Base-by-base conservation (phyloP, 2,888 invertebrate species). In the Perizoma flavofasciatum region DNA sequence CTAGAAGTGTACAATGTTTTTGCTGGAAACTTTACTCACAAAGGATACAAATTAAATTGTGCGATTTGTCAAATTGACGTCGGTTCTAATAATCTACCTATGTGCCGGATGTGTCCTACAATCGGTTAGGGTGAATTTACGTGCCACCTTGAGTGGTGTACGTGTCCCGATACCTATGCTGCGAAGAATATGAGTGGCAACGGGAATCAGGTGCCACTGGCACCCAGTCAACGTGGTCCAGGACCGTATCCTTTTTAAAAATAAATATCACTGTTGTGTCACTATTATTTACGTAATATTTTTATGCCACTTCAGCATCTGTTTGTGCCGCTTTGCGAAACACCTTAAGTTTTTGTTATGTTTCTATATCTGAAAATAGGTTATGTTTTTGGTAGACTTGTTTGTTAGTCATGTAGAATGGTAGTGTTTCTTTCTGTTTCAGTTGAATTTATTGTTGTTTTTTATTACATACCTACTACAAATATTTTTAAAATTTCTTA, bases 61-160 rank as follows among this genome's bases (percentile, higher is more conserved):
- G 86, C 81, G 81, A 83, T 83, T 88, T 89, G 87, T 88, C 88
- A 89, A 84, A 73, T 78, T 88, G 88, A 89, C 88, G 79, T 88
- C 84, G 81, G 86, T 85, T 73, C 79, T 82, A 3, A 33, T 80
- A 79, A 52, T 57, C 79, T 86, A 85, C 85, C 79, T 90, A 86
- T 83, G 85, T 90, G 89, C 90, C 92, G 92, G 90, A 92, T 92
- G 92, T 91, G 89, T 91, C 88, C 89, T 91, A 91, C 89, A 88
- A 89, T 90, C 88, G 83, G 86, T 86, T 90, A 91, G 86, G 88
- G 87, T 85, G 86, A 89, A 81, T 85, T 86, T 88, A 87, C 91
- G 93, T 93, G 93, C 93, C 93, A 93, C 93, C 93, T 93, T 92
- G 92, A 93, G 92, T 88, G 89, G 91, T 93, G 89, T 93, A 93